phyloP scores from a whole-genome alignment of 2,797 vertebrate genomes.

The Chlorospingus semifuscus region DNA sequence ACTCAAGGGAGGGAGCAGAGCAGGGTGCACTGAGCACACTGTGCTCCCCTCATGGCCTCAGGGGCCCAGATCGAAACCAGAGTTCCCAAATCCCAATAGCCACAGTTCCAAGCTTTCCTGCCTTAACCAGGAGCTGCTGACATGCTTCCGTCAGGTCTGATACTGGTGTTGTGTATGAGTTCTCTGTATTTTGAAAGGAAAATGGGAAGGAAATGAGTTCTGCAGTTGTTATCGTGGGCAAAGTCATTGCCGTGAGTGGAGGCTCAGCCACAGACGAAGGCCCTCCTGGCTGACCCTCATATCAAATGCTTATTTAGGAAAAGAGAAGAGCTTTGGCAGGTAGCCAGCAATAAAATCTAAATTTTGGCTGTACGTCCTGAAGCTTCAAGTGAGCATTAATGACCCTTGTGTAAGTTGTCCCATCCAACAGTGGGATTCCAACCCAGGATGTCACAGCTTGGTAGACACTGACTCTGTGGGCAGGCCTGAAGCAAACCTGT shows the following conservation, averaged over 20 bases:
- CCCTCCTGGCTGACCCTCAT: background rate
- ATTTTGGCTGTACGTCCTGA: background rate
- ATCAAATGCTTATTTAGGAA: background rate
- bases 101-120: fast-evolving
- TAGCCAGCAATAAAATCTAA: background rate
- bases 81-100: fast-evolving
- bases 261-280: fast-evolving
- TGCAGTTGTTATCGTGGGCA: background rate
- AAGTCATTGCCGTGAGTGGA: fast-evolving
- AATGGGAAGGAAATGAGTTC: background rate
- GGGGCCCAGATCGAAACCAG: background rate
- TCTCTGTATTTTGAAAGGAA: background rate
- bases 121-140: background rate
- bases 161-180: no score
- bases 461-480: fast-evolving
- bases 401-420: background rate
- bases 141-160: background rate
- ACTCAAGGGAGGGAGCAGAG: background rate
- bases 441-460: fast-evolving
- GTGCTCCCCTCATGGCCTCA: fast-evolving
- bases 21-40: fast-evolving
- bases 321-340: background rate
- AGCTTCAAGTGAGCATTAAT: background rate
- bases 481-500: fast-evolving
- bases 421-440: background rate